phyloP scores from a whole-genome alignment of 2,797 vertebrate genomes.

The Peromyscus eremicus region DNA sequence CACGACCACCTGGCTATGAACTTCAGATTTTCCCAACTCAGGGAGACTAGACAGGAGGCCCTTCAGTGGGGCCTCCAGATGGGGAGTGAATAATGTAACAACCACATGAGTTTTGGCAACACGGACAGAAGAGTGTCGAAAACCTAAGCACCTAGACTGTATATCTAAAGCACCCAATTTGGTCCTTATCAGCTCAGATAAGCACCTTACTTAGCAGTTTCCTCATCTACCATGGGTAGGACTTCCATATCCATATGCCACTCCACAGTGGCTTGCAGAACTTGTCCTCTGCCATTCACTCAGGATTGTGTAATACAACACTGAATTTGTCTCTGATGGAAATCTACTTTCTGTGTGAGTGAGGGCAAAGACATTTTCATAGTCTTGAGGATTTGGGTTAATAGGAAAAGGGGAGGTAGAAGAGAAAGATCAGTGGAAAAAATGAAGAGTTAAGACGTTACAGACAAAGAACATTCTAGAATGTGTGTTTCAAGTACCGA shows the following conservation, averaged over 20 bases:
- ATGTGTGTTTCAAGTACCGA: neutral
- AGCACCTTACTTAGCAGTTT: neutral
- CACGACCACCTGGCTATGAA: neutral
- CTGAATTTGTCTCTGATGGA: neutral
- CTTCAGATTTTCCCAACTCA: neutral
- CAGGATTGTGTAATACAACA: neutral
- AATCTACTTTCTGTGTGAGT: neutral
- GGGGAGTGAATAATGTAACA: neutral
- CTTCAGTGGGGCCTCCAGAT: neutral
- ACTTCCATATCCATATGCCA: neutral
- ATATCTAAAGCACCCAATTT: neutral
- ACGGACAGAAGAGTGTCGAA: accelerated
- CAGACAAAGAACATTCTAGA: neutral
- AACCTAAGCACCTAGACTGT: no score
- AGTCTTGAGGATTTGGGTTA: neutral
- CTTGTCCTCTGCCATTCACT: neutral
- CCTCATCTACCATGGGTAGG: no score
- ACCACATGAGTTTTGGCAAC: neutral
- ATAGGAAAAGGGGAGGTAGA: neutral
- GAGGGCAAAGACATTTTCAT: neutral
- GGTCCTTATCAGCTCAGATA: neutral
- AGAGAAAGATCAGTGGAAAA: neutral
- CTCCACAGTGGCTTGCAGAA: neutral
- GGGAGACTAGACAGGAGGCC: neutral
- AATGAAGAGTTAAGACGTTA: neutral